Evolutionary conservation across 2,797 vertebrate species (phyloP), one percentile per base, ranked within the genome.

Genomic region (Epinephelus awoara): DNA sequence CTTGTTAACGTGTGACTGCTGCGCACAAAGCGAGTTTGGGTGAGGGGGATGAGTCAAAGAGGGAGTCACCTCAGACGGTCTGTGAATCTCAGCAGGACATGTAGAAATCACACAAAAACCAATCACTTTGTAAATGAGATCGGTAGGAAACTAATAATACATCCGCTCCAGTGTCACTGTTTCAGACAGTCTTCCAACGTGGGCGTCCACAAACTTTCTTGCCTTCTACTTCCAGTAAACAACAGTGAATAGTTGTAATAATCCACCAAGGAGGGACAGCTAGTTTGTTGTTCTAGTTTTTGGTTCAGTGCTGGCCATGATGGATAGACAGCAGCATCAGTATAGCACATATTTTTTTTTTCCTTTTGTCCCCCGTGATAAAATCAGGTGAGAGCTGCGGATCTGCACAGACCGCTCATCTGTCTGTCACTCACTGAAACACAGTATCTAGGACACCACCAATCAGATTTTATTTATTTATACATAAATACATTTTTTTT

Each of bases 81-180:
- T 73, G 72, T 55, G 50, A 68, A 34, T 75, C 85, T 76, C 92
- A 89, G 92, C 83, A 63, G 86, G 91, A 77, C 85, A 59, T 19
- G 44, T 23, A 71, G 82, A 64, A 79, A 80, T 91, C 85, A 90
- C 65, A 84, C 56, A 75, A 90, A 34, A 93, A 89, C 80, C 92
- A 93, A 92, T 93, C 87, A 84, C 80, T 87, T 91, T 88, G 87
- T 88, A 92, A 93, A 94, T 92, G 70, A 91, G 84, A 92, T 88
- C 89, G 89, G 90, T 85, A 62, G 90, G 91, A 91, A 84, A 84
- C 85, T 91, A 89, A 91, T 92, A 89, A 92, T 82, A 85, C 77
- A 86, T 82, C 73, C 2, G 29, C 80, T 83, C 50, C 59, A 5
- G 74, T 87, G 87, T 85, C 80, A 79, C 72, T 64, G 72, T 85